These are phyloP conservation scores for Discoglossus pictus DNA, from an alignment of 2,797 vertebrate genomes.

Conservation along the genomic window DNA sequence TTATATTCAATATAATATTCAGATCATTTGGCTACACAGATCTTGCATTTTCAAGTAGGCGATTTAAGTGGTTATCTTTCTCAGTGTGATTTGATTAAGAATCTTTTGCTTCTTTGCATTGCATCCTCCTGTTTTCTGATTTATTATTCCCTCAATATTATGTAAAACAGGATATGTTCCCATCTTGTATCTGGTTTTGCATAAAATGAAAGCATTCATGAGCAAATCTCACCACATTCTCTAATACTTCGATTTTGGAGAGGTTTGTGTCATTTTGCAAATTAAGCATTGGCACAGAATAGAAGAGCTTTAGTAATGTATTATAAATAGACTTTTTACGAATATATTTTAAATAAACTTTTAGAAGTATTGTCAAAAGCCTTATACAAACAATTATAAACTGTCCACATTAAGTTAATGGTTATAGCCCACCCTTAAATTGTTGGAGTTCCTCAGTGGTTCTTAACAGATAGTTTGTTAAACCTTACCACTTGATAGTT, in stretches of 20 bases:
- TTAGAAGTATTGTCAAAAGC: too few relatives aligned
- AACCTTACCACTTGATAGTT: too few relatives aligned
- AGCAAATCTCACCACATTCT: conserved; percentile 35
- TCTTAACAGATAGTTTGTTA: too few relatives aligned
- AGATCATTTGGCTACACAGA: background rate
- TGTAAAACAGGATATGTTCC: conserved; percentile 44
- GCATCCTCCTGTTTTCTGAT: conserved; percentile 29
- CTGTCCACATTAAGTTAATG: too few relatives aligned
- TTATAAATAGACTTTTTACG: too few relatives aligned
- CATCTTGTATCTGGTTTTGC: conserved; percentile 43
- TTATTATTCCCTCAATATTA: conserved; percentile 44
- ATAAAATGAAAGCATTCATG: conserved; percentile 44
- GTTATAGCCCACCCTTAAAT: too few relatives aligned
- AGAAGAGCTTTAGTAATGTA: too few relatives aligned
- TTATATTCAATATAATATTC: conserved; percentile 2
- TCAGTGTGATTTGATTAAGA: conserved; percentile 40
- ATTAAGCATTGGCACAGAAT: conserved; percentile 20
- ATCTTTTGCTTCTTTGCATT: conserved; percentile 21
- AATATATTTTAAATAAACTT: too few relatives aligned
- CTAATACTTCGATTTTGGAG: conserved; percentile 38
- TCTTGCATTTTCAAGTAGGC: conserved; percentile 26
- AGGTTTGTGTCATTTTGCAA: conserved; percentile 35
- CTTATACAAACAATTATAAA: too few relatives aligned
- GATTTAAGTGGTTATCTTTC: conserved; percentile 33
- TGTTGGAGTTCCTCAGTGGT: too few relatives aligned